phyloP scores from a whole-genome alignment of 2,888 invertebrate species.

The Pterobdella sp. region DNA sequence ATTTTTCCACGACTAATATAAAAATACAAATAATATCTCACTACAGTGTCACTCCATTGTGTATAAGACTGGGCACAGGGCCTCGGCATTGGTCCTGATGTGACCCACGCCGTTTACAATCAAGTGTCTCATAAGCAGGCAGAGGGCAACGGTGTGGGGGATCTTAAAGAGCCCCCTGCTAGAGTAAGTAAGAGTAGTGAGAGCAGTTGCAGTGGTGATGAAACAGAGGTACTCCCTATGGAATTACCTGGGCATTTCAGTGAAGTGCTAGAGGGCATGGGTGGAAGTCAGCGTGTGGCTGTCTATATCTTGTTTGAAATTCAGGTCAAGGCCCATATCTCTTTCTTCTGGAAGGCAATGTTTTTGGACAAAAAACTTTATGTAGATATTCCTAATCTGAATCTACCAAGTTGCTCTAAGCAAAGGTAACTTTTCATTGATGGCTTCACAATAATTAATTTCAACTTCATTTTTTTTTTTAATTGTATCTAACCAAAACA shows the following conservation, averaged over 20 bases:
- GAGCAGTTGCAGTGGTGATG: not conserved
- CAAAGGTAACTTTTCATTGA: constrained; percentile 59
- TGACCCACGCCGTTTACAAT: constrained; percentile 71
- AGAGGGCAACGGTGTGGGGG: constrained; percentile 68
- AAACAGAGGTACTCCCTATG: not conserved
- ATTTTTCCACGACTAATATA: too few relatives aligned
- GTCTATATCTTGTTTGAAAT: constrained; percentile 68
- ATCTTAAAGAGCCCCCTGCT: constrained; percentile 63
- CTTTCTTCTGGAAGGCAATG: constrained; percentile 73
- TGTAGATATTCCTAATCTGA: constrained; percentile 75
- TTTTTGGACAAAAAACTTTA: constrained; percentile 68
- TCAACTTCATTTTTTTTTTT: not conserved
- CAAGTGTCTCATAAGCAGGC: constrained; percentile 53
- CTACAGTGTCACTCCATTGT: constrained; percentile 49
- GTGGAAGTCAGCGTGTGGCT: constrained; percentile 40
- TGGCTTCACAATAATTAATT: not conserved
- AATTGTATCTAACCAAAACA: constrained; percentile 36
- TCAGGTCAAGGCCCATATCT: constrained; percentile 58
- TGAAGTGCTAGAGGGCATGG: constrained; percentile 34
- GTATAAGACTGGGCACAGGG: constrained; percentile 87
- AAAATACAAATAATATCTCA: not conserved
- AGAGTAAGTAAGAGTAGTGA: constrained; percentile 36
- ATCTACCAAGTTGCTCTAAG: constrained; percentile 82
- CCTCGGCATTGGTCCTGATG: constrained; percentile 99
- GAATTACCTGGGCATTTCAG: constrained; percentile 13